Evolutionary conservation across 2,113 vertebrate genomes (phyloP), one percentile per base, ranked within the genome.

Genomic region (Syngnathus floridae): DNA sequence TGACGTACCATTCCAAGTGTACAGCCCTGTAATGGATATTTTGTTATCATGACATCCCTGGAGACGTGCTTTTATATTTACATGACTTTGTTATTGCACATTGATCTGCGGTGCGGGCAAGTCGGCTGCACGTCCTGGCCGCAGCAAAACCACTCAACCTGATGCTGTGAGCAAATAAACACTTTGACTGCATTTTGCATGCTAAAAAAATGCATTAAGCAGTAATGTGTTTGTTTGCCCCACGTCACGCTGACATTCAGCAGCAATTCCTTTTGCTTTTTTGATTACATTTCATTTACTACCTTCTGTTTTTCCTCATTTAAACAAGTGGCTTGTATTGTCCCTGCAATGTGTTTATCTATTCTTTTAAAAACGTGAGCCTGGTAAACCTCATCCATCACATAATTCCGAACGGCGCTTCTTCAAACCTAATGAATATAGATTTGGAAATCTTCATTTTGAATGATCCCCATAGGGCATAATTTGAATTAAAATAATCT

Each of bases 81-180:
- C 16, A 36, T 21, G 43, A 36, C 45, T 63, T 36, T 51, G 62
- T 64, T 36, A 64, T 35, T 49, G 31, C 31, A 36, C 62, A 63
- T 63, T 48, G 62, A 63, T 64, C 62, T 51, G 62, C 31, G 17
- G 61, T 51, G 62, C 31, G 31, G 61, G 31, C 46, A 8, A 49
- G 31, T 7, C 62, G n/a, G 17, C 22, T 17, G 17, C 46, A 64
- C 16, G 49, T 49, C 26, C 16, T 49, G 12, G n/a, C 58, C 62
- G 41, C 41, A 36, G 22, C 16, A 22, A 19, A 46, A 48, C 31
- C 45, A 36, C 40, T 43, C 40, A 41, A 43, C 21, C 6, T 26
- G 59, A 61, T 16, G 40, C 59, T 61, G n/a, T 9, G 4, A 61
- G 19, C 37, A 48, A 43, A 49, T 17, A 13, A 63, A 45, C 5